Evolutionary conservation across 2,888 invertebrate species (phyloP).

Genomic region (Sussaba pulchella): DNA sequence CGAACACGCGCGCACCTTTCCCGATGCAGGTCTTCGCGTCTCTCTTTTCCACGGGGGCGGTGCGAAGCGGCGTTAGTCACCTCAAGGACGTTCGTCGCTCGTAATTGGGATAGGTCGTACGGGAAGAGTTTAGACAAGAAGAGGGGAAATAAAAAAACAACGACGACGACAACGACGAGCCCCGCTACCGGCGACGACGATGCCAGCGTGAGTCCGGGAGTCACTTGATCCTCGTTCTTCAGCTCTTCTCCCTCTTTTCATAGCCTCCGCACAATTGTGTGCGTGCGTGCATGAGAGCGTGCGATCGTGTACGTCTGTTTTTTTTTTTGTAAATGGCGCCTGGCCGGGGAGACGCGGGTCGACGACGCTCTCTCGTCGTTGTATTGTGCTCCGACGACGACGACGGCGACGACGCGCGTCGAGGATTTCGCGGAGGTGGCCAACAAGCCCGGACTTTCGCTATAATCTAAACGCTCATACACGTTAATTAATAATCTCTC

Average conservation of each 20-base stretch:
- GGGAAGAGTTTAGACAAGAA: slow-evolving; percentile 69
- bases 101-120: slow-evolving; percentile 83
- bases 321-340: slow-evolving; percentile 78
- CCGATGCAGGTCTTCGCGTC: slow-evolving; percentile 63
- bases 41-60: slow-evolving; percentile 63
- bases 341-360: slow-evolving; percentile 75
- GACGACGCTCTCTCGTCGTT: slow-evolving; percentile 67
- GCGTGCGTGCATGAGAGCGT: slow-evolving; percentile 9
- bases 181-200: slow-evolving; percentile 70
- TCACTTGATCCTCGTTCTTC: slow-evolving; percentile 5
- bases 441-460: neutral
- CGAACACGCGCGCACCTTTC: slow-evolving; percentile 50
- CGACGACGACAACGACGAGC: slow-evolving; percentile 60
- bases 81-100: slow-evolving; percentile 79
- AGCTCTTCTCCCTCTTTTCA: slow-evolving; percentile 4
- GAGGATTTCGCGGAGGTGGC: slow-evolving; percentile 16
- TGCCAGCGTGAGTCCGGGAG: slow-evolving; percentile 70
- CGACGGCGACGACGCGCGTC: slow-evolving; percentile 2
- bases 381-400: neutral
- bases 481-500: neutral
- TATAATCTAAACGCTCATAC: neutral
- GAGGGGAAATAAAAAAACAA: slow-evolving; percentile 41
- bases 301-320: no score
- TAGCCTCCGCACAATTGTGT: neutral
- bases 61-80: slow-evolving; percentile 76